phyloP scores from a whole-genome alignment of 30 jellyfish, hydroid and myxozoan species.

The Pseudorhiza aurosa region DNA sequence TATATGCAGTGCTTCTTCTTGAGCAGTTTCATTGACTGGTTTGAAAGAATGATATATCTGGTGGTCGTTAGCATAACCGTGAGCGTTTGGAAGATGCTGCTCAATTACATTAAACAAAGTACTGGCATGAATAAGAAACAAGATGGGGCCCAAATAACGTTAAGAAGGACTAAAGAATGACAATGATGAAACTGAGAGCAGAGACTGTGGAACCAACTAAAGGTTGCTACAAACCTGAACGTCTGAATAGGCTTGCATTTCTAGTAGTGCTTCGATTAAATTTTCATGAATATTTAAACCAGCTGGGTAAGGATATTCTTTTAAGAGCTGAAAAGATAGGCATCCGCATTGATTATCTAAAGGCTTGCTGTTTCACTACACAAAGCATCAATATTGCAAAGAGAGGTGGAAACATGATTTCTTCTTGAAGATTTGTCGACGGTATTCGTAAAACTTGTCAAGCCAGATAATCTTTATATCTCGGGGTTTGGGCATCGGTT shows the following conservation, averaged over 20 bases:
- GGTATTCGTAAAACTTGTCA: too few species aligned
- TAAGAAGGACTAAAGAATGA: background rate
- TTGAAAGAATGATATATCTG: slow-evolving; percentile 49
- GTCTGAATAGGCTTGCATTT: slow-evolving; percentile 93
- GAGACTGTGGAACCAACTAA: too few species aligned
- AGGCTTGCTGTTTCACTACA: too few species aligned
- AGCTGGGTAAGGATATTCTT: slow-evolving; percentile 87
- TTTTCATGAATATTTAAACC: slow-evolving; percentile 93
- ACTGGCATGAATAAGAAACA: slow-evolving; percentile 35
- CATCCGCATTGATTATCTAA: too few species aligned
- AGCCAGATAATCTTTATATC: too few species aligned
- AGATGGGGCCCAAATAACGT: slow-evolving; percentile 17
- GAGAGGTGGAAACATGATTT: too few species aligned
- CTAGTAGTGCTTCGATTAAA: slow-evolving; percentile 92
- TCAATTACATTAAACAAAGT: slow-evolving; percentile 23
- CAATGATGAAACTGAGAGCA: background rate
- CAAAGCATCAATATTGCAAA: too few species aligned
- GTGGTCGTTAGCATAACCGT: slow-evolving; percentile 60
- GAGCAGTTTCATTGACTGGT: slow-evolving; percentile 40
- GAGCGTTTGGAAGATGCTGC: slow-evolving; percentile 43
- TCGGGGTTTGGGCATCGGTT: too few species aligned
- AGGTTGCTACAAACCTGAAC: slow-evolving; percentile 96
- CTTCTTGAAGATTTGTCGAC: too few species aligned
- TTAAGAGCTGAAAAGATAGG: slow-evolving; percentile 57
- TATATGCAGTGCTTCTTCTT: slow-evolving; percentile 39